Evolutionary conservation across 2,797 vertebrate genomes (phyloP).

Genomic region (Ibycter americanus): DNA sequence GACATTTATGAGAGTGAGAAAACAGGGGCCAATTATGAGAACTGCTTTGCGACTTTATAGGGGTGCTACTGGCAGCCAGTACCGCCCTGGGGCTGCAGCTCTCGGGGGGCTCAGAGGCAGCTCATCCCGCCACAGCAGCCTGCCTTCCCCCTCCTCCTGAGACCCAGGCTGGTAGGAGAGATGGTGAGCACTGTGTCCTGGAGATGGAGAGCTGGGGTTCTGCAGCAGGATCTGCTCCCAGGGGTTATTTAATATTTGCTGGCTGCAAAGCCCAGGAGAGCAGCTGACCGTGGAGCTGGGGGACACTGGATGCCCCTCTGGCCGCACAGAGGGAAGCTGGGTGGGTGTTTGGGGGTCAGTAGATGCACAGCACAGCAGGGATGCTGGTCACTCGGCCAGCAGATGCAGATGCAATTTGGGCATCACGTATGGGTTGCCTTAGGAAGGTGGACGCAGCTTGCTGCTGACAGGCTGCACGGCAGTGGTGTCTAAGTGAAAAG

Average conservation of each 20-base stretch:
- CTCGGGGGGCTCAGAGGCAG: fast-evolving
- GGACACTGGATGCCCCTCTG: not conserved
- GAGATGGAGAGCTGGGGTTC: not conserved
- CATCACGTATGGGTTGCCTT: not conserved
- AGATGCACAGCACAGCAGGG: not conserved
- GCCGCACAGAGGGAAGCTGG: not conserved
- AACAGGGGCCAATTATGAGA: not conserved
- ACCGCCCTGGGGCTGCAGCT: not conserved
- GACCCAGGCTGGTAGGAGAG: not conserved
- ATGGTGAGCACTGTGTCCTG: not conserved
- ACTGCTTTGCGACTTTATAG: not conserved
- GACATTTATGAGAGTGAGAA: not conserved
- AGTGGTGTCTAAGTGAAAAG: not conserved
- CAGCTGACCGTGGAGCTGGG: not conserved
- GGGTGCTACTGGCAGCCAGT: not conserved
- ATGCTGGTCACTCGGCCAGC: not conserved
- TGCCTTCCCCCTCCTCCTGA: not conserved
- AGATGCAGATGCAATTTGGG: not conserved
- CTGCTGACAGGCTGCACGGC: not conserved
- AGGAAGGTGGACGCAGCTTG: not conserved
- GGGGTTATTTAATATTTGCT: not conserved
- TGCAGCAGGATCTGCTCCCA: not conserved
- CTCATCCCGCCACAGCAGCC: fast-evolving
- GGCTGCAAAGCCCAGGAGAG: not conserved
- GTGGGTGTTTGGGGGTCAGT: not conserved